Evolutionary conservation across 1,140 invertebrate genomes (phyloP), one percentile per base, ranked within the genome.

Genomic region (Polypedilum pembai): DNA sequence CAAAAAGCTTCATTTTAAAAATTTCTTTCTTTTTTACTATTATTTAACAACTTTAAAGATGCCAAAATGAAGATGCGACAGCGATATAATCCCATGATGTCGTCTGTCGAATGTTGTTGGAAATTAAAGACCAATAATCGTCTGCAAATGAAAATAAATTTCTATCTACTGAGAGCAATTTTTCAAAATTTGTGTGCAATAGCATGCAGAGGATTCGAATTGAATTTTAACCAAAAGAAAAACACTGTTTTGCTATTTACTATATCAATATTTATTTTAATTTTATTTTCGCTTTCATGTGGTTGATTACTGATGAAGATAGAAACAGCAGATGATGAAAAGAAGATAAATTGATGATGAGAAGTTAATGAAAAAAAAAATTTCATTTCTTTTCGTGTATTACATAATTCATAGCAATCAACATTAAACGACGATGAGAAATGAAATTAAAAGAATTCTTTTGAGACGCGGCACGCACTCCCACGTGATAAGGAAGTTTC

Each of bases 51-150:
- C 24, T 33, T 33, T 33, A 33, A 33, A 33, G 5, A 33, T 33
- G 5, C 24, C 24, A 33, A 1, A 33, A 33, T 33, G 24, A 33
- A 33, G 24, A 33, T 33, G 24, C 5, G 24, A 33, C 24, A 33
- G 1, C 24, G 24, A 33, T 33, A 33, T 33, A 33, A 33, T 33
- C 24, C 24, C 24, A 33, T 33, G 24, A 33, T 33, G 24, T 33
- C 24, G 24, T 33, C 24, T 33, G 24, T 33, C 24, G 24, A 33
- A 33, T 33, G 24, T 33, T 33, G 24, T 33, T 33, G 24, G 5
- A 33, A 56, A 56, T 56, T 56, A 56, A 56, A 56, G 45, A n/a
- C 45, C 45, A 56, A 56, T 56, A 56, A 56, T 56, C 45, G 45
- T 15, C 24, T 56, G 12, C 45, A 56, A 56, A 56, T 56, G 45